A percentile compares a stretch with the other conserved stretches of the same genome.
phyloP scores from a whole-genome alignment of 92 coral and sea anemone genomes.

The Actinostola sp. region DNA sequence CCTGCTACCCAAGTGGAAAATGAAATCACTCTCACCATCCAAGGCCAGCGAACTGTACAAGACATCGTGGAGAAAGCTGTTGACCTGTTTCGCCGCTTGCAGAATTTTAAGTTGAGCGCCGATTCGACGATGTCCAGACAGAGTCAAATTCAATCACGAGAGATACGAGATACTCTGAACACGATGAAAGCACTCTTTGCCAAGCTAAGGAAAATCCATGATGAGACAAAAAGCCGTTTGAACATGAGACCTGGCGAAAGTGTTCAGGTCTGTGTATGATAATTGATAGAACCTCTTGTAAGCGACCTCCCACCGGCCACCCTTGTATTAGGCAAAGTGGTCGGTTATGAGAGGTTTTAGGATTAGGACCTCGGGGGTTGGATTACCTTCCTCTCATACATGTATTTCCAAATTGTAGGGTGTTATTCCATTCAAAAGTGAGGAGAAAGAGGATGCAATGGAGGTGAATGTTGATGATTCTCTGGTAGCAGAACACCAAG shows the following conservation, averaged over 20 bases:
- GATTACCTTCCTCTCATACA: background rate
- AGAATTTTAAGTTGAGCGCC: constrained; percentile 34
- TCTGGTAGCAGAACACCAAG: constrained; percentile 21
- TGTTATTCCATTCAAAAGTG: constrained; percentile 16
- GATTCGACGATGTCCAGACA: constrained; percentile 44
- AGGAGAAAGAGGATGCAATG: constrained; percentile 2
- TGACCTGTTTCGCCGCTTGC: constrained; percentile 52
- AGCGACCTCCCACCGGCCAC: no score
- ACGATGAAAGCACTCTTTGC: constrained; percentile 45
- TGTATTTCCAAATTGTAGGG: constrained; percentile 1
- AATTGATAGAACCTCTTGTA: background rate
- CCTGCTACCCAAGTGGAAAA: constrained; percentile 33
- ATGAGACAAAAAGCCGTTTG: constrained; percentile 53
- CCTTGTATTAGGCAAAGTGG: no score
- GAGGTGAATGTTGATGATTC: constrained; percentile 21
- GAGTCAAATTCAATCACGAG: constrained; percentile 48
- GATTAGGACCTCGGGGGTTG: no score
- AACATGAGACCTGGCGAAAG: constrained; percentile 47
- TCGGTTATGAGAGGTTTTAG: no score
- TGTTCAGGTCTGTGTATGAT: constrained; percentile 40
- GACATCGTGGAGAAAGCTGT: constrained; percentile 60
- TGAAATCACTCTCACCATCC: constrained; percentile 56
- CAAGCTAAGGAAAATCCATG: constrained; percentile 46
- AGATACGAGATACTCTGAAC: constrained; percentile 46
- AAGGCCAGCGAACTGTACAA: constrained; percentile 67